Conservation (phyloP, 2,888 invertebrate species). For the Meloe dianella region DNA sequence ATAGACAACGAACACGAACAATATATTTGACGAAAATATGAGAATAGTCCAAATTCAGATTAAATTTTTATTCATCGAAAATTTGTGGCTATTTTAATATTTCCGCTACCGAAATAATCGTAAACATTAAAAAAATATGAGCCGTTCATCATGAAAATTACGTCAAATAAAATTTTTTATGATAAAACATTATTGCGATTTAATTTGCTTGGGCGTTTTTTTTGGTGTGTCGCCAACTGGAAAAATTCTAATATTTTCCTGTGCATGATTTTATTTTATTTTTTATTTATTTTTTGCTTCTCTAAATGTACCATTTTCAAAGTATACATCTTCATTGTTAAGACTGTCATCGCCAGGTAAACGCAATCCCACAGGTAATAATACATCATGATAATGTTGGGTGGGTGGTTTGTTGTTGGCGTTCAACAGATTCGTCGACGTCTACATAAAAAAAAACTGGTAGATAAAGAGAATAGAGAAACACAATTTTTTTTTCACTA, state of each 20-base stretch:
- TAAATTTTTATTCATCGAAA: background rate
- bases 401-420: slow-evolving; percentile 28
- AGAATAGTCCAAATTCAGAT: background rate
- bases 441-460: background rate
- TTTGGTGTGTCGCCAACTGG: background rate
- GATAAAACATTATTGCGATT: slow-evolving; percentile 15
- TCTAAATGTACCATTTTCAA: slow-evolving; percentile 29
- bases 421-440: slow-evolving; percentile 23
- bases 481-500: background rate
- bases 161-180: slow-evolving; percentile 16
- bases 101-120: background rate
- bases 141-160: slow-evolving; percentile 6
- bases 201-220: slow-evolving; percentile 19
- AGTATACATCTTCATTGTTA: slow-evolving; percentile 34
- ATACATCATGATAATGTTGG: slow-evolving; percentile 34
- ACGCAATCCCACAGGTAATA: slow-evolving; percentile 34
- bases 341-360: slow-evolving; percentile 34
- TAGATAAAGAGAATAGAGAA: background rate
- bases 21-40: background rate
- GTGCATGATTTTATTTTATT: too few species aligned
- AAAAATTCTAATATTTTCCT: background rate
- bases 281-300: background rate
- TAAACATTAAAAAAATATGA: slow-evolving; percentile 14
- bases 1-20: background rate
- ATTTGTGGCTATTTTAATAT: slow-evolving; percentile 12